These are phyloP conservation scores for Caenorhabditis becei DNA, from an alignment of 2,888 invertebrate genomes.

Conservation along the genomic window DNA sequence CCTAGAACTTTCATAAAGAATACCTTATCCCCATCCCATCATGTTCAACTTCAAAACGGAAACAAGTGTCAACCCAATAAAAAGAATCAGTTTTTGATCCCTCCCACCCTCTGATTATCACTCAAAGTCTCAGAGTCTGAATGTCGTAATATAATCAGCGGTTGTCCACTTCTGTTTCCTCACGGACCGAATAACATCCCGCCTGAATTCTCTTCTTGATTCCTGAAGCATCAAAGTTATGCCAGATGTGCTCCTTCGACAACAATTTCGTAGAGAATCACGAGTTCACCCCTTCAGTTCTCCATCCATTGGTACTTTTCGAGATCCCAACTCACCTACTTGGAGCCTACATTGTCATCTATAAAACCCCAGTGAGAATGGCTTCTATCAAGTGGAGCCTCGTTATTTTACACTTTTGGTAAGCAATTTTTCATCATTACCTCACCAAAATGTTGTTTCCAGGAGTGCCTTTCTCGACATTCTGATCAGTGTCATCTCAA, in stretches of 20 bases:
- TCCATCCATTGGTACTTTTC: not conserved
- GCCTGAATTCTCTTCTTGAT: not conserved
- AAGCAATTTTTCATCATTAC: not conserved
- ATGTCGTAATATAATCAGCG: conserved; percentile 1
- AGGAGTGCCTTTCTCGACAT: conserved; percentile 1
- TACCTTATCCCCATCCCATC: no score
- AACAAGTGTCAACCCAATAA: not conserved
- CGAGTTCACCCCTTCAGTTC: not conserved
- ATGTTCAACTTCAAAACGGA: not conserved
- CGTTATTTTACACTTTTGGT: not conserved
- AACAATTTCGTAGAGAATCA: not conserved
- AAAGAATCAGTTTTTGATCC: conserved; percentile 5
- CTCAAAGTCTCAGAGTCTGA: conserved; percentile 1
- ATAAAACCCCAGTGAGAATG: not conserved
- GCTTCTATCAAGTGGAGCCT: conserved; percentile 6
- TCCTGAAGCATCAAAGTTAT: not conserved
- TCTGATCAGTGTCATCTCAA: conserved; percentile 4
- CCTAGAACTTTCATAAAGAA: no score
- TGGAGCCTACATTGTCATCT: conserved; percentile 1
- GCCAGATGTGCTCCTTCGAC: not conserved
- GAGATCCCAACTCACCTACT: not conserved
- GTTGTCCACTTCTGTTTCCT: not conserved
- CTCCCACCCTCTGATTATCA: not conserved
- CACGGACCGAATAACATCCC: not conserved
- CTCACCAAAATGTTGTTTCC: not conserved